Evolutionary conservation across 2,113 vertebrate species (phyloP).

Genomic region (Syngnathus scovelli): DNA sequence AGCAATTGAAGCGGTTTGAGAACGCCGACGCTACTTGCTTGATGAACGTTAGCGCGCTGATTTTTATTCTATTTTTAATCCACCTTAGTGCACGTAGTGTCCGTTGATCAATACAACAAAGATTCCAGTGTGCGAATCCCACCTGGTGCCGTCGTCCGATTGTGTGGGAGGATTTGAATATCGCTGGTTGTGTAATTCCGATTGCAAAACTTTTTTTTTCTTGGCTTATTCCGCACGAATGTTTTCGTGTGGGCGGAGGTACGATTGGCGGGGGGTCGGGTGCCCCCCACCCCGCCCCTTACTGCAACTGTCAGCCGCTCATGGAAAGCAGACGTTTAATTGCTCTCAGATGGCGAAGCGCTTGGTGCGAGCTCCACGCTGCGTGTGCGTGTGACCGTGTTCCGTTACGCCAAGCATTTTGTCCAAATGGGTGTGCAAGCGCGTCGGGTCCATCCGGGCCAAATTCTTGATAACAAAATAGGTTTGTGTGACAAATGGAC

Average conservation of each 20-base stretch:
- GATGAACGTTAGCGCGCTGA: too few species aligned
- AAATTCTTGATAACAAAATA: conserved; percentile 6
- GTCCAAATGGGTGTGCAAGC: conserved; percentile 19
- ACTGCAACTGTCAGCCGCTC: conserved; percentile 60
- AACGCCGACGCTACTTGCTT: conserved; percentile 43
- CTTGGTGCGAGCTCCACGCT: conserved; percentile 46
- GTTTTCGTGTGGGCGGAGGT: conserved; percentile 37
- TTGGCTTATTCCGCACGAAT: conserved; percentile 41
- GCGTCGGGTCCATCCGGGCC: conserved; percentile 16
- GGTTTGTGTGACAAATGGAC: not conserved
- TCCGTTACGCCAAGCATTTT: conserved; percentile 48
- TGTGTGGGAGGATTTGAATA: too few species aligned
- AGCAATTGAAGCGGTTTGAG: conserved; percentile 44
- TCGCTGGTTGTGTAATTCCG: not conserved
- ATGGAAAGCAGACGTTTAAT: conserved; percentile 71
- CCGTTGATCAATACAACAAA: too few species aligned
- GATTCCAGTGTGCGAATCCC: not conserved
- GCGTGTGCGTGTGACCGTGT: conserved; percentile 56
- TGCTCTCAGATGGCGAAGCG: conserved; percentile 67
- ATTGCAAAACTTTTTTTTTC: conserved; percentile 1
- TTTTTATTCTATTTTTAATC: too few species aligned
- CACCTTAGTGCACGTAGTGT: not conserved
- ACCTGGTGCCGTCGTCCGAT: not conserved
- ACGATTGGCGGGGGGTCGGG: conserved; percentile 9
- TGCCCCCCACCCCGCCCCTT: conserved; percentile 4